Conservation (phyloP, 2,888 invertebrate genomes). For the Brachynemurus nebulosus region DNA sequence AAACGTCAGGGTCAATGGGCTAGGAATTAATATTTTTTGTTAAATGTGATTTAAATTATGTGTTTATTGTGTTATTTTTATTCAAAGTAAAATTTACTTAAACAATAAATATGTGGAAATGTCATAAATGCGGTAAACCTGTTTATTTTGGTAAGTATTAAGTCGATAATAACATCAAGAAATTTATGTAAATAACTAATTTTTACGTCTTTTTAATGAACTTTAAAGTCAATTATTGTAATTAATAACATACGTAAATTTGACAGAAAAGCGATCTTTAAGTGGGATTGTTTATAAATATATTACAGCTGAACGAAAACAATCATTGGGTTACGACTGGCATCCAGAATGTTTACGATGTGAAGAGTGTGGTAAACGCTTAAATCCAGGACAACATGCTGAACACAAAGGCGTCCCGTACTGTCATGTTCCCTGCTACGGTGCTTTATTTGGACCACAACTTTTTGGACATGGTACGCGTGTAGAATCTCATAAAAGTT, state of each 20-base stretch:
- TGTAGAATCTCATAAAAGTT: conserved; percentile 68
- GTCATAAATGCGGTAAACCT: conserved; percentile 69
- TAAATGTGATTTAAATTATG: no score
- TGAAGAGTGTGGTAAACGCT: conserved; percentile 66
- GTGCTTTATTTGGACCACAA: conserved; percentile 67
- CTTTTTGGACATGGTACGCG: conserved; percentile 71
- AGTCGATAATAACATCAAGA: background rate
- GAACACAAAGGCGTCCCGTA: conserved; percentile 78
- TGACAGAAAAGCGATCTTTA: background rate
- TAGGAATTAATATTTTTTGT: no score
- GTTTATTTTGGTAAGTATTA: conserved; percentile 57
- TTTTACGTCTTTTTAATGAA: no score
- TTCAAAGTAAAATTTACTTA: background rate
- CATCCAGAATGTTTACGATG: conserved; percentile 73
- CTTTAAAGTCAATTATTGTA: no score
- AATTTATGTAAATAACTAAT: no score
- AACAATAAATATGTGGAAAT: conserved; percentile 54
- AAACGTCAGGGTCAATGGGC: no score
- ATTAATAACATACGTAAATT: no score
- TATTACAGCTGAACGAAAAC: conserved; percentile 63
- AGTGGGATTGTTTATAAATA: conserved; percentile 13
- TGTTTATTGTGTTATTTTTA: no score
- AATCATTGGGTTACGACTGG: conserved; percentile 76
- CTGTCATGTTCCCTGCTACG: conserved; percentile 74
- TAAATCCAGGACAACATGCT: conserved; percentile 74